Evolutionary conservation across 2,113 vertebrate genomes (phyloP).

Genomic region (Ptilorrhoa leucosticta): DNA sequence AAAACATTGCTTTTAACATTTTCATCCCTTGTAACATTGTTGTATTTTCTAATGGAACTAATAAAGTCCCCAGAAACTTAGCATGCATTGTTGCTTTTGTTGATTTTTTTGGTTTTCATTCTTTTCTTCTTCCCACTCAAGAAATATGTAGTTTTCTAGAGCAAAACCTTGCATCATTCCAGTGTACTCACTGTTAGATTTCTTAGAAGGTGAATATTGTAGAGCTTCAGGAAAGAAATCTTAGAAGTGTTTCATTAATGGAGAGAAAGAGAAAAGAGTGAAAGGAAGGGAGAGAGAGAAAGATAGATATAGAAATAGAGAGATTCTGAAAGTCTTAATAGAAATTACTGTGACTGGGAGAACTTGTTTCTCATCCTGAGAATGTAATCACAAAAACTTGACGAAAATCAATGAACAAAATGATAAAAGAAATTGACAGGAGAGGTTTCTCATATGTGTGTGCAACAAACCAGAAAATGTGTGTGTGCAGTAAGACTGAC

Average conservation of each 20-base stretch:
- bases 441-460: background rate
- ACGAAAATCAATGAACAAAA: conserved; percentile 14
- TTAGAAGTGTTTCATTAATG: background rate
- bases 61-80: background rate
- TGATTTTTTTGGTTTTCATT: background rate
- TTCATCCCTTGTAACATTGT: background rate
- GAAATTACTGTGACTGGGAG: background rate
- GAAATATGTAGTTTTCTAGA: background rate
- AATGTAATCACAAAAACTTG: background rate
- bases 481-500: background rate
- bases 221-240: background rate
- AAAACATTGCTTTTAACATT: background rate
- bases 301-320: background rate
- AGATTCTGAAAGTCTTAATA: background rate
- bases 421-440: background rate
- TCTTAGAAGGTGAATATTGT: background rate
- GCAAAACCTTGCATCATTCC: background rate
- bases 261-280: background rate
- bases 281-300: background rate
- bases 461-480: background rate
- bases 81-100: background rate
- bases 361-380: background rate
- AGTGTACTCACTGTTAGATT: background rate
- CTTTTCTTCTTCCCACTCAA: background rate
- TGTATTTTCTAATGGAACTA: background rate